phyloP scores from a whole-genome alignment of 1,140 invertebrate species.

The Orius laevigatus region DNA sequence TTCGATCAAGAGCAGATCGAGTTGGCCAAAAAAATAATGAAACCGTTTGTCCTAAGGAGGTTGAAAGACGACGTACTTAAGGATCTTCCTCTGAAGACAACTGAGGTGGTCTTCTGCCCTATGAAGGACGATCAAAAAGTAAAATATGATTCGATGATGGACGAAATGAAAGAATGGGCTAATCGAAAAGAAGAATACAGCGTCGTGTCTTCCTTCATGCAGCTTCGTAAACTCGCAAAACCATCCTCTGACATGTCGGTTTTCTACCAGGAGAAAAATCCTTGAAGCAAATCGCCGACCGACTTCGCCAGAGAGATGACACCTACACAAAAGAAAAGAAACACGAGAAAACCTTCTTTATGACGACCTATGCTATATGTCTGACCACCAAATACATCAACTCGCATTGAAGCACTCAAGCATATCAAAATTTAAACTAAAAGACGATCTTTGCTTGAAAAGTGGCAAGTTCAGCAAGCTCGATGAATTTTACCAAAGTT shows the following conservation, averaged over 20 bases:
- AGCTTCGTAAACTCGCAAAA: constrained; percentile 76
- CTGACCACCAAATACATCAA: constrained; percentile 81
- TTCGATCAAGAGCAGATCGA: constrained; percentile 79
- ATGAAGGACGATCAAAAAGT: constrained; percentile 54
- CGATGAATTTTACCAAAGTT: constrained; percentile 61
- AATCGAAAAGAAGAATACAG: constrained; percentile 11
- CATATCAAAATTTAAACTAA: constrained; percentile 32
- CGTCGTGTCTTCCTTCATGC: constrained; percentile 64
- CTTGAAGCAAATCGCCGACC: constrained; percentile 44
- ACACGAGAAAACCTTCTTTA: constrained; percentile 65
- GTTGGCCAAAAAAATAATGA: constrained; percentile 89
- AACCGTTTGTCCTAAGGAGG: constrained; percentile 83
- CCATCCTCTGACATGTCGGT: constrained; percentile 67
- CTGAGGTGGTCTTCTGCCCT: constrained; percentile 41
- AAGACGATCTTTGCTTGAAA: constrained; percentile 49
- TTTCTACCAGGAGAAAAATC: constrained; percentile 44
- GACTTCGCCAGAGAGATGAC: constrained; percentile 50
- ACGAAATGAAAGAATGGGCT: constrained; percentile 48
- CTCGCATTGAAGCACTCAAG: constrained; percentile 41
- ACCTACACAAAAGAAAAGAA: constrained; percentile 62
- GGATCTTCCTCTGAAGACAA: constrained; percentile 63
- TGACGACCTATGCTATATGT: constrained; percentile 73
- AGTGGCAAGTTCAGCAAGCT: constrained; percentile 75
- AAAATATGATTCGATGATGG: constrained; percentile 58
- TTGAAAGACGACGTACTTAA: constrained; percentile 73